These are phyloP conservation scores for Rostratula benghalensis DNA, from an alignment of 2,113 vertebrate genomes.

Conservation along the genomic window DNA sequence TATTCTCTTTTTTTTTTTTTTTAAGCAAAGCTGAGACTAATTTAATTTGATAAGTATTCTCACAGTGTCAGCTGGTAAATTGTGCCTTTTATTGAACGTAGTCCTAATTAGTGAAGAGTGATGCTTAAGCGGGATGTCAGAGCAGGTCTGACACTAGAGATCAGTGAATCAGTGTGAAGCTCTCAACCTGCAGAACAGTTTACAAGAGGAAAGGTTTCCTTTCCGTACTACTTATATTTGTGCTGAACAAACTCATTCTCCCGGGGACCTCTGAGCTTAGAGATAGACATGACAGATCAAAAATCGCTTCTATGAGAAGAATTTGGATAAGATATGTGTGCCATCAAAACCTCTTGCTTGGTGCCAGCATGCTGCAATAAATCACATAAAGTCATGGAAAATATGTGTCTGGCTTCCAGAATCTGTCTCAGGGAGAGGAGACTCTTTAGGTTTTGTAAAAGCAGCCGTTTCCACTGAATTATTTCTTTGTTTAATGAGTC, in stretches of 20 bases:
- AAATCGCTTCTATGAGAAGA: background rate
- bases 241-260: background rate
- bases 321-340: background rate
- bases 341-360: background rate
- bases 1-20: background rate
- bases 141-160: background rate
- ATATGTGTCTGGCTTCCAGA: constrained; percentile 4
- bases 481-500: constrained; percentile 1
- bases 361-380: background rate
- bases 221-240: background rate
- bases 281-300: background rate
- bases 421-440: background rate
- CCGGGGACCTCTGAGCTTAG: background rate
- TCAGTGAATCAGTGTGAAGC: background rate
- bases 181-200: background rate
- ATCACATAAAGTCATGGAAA: background rate
- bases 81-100: background rate
- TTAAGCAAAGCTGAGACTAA: background rate
- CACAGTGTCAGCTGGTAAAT: background rate
- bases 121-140: background rate
- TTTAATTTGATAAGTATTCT: background rate
- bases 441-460: background rate
- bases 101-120: background rate
- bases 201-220: background rate
- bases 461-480: background rate